phyloP scores from a whole-genome alignment of 1,140 invertebrate species.

The Nebria ingens region DNA sequence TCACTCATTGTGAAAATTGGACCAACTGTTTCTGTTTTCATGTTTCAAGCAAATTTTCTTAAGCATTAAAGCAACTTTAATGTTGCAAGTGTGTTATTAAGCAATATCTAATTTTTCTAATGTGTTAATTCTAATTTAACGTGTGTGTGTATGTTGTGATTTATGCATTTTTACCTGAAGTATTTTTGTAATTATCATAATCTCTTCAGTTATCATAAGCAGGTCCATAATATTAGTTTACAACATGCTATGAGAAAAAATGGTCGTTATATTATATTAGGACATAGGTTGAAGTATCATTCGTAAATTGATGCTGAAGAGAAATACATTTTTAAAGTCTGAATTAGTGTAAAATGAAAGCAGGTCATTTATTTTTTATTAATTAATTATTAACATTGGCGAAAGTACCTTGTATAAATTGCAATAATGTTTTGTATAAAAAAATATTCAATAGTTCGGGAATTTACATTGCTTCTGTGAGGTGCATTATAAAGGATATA shows the following conservation, averaged over 20 bases:
- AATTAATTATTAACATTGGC: neutral
- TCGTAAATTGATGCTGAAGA: neutral
- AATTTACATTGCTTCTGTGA: too few species aligned
- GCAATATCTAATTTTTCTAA: slow-evolving; percentile 3
- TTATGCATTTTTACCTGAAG: slow-evolving; percentile 1
- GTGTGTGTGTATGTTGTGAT: neutral
- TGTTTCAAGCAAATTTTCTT: neutral
- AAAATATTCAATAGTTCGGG: neutral
- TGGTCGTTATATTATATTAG: too few species aligned
- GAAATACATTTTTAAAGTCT: neutral
- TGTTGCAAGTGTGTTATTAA: slow-evolving; percentile 4
- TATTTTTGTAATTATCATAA: neutral
- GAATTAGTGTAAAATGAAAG: neutral
- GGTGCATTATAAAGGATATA: neutral
- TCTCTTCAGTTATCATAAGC: slow-evolving; percentile 7
- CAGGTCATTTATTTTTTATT: neutral
- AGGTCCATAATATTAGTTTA: too few species aligned
- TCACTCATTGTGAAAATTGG: slow-evolving; percentile 7
- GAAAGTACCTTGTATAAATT: slow-evolving; percentile 5
- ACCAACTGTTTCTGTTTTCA: neutral
- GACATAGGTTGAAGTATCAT: too few species aligned
- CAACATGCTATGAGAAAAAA: too few species aligned
- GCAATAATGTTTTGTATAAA: slow-evolving; percentile 9
- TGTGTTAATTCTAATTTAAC: neutral
- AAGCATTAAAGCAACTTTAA: neutral